phyloP scores from a whole-genome alignment of 2,888 invertebrate genomes.

The Cepaea hortensis region DNA sequence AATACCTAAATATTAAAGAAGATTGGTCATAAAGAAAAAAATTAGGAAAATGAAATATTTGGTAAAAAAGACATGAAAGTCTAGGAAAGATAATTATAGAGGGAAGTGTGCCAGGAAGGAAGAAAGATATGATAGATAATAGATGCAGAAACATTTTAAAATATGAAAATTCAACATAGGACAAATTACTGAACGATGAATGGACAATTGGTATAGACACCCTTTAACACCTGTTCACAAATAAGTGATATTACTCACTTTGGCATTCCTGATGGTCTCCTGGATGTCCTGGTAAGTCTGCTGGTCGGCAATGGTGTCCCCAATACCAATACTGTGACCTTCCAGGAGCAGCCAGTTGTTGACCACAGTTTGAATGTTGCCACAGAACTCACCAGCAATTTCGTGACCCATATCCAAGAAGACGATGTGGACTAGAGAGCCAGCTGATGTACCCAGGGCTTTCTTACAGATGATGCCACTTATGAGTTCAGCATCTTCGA shows the following conservation, averaged over 20 bases:
- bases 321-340: conserved; percentile 85
- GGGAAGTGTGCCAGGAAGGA: too few relatives aligned
- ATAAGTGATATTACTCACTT: conserved; percentile 76
- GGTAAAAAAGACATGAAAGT: too few relatives aligned
- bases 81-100: too few relatives aligned
- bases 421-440: conserved; percentile 96
- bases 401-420: conserved; percentile 97
- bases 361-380: conserved; percentile 98
- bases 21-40: too few relatives aligned
- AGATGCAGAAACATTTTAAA: background rate
- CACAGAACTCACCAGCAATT: conserved; percentile 93
- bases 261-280: conserved; percentile 97
- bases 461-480: conserved; percentile 99
- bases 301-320: conserved; percentile 99
- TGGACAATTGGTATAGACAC: too few relatives aligned
- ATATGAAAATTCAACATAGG: background rate
- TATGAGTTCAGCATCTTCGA: conserved; percentile 97
- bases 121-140: too few relatives aligned
- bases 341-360: conserved; percentile 98
- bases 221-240: too few relatives aligned
- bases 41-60: too few relatives aligned
- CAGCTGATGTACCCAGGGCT: conserved; percentile 97
- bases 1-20: too few relatives aligned
- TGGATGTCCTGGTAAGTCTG: conserved; percentile 98
- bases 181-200: too few relatives aligned